Conservation (phyloP, 2,113 vertebrate species). For the Heliornis fulica region DNA sequence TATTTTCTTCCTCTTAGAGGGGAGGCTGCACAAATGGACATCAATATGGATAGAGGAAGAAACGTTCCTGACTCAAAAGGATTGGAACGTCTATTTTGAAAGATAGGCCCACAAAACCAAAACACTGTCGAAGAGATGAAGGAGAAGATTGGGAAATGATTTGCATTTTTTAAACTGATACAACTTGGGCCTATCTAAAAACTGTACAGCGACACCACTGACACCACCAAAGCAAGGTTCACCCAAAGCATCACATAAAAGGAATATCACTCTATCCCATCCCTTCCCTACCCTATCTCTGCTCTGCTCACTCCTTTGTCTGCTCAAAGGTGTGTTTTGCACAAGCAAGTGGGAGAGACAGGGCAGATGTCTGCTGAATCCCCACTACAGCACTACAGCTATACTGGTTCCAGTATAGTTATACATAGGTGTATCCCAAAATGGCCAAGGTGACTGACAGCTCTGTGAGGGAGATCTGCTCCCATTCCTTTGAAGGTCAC, state of each 20-base stretch:
- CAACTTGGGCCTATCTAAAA: background rate
- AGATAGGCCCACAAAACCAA: background rate
- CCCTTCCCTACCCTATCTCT: background rate
- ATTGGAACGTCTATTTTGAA: background rate
- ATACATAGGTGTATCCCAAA: background rate
- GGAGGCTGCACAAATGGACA: background rate
- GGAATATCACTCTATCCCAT: background rate
- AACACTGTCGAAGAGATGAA: background rate
- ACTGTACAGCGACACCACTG: background rate
- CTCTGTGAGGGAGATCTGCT: background rate
- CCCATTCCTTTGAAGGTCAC: fast-evolving
- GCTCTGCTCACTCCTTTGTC: background rate
- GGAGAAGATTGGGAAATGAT: background rate
- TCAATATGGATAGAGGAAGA: background rate
- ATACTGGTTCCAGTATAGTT: background rate
- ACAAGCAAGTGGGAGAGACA: background rate
- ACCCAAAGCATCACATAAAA: background rate
- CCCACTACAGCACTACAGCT: background rate
- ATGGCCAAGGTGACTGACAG: background rate
- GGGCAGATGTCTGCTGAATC: background rate
- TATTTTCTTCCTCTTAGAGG: background rate
- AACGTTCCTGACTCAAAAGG: background rate
- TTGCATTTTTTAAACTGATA: background rate
- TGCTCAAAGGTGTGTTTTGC: background rate
- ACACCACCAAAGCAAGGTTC: background rate